Evolutionary conservation across 2,797 vertebrate genomes (phyloP).

Genomic region (Podargus strigoides): DNA sequence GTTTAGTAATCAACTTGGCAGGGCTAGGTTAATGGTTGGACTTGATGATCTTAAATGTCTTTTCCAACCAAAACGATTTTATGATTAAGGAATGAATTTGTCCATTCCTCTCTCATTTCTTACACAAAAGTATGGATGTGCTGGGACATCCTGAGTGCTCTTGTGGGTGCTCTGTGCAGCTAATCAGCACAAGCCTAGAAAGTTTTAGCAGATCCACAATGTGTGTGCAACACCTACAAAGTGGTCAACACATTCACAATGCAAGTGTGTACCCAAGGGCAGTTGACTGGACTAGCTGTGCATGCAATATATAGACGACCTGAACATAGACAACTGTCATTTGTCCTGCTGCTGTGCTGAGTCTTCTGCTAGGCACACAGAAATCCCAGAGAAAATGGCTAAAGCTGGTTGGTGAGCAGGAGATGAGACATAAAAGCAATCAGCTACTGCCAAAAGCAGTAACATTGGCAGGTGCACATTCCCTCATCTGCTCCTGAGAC

Average conservation of each 20-base stretch:
- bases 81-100: neutral
- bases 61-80: no score
- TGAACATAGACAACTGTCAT: neutral
- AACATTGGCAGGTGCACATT: neutral
- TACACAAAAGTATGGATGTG: neutral
- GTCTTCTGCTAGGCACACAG: neutral
- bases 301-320: neutral
- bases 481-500: neutral
- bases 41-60: no score
- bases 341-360: neutral
- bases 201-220: neutral
- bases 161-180: neutral
- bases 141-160: neutral
- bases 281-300: neutral
- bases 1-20: no score
- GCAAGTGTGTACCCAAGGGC: neutral
- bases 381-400: neutral
- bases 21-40: no score
- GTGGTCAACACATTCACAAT: neutral
- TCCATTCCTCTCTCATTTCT: neutral
- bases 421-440: neutral
- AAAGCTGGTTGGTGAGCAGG: neutral
- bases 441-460: neutral
- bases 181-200: neutral
- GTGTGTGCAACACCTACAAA: neutral